Evolutionary conservation across 37 sponge, comb jelly and placozoan species (phyloP), one percentile per base, ranked within the genome.

Genomic region (Ephydatia muelleri): DNA sequence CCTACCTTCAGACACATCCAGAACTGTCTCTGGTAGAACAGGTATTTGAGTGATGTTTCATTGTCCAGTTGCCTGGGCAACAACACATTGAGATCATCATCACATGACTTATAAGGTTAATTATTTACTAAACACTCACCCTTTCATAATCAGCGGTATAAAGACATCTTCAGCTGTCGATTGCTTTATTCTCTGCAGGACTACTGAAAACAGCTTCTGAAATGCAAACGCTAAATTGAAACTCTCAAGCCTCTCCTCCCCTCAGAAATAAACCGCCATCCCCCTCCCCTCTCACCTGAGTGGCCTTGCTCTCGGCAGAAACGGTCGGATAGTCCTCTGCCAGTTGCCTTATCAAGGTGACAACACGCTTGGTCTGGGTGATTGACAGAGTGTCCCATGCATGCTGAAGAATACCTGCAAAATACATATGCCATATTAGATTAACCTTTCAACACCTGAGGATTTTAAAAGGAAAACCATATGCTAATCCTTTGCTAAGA

Each of bases 361-460:
- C 79, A 25, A 91, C 65, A 22, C 75, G 39, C 19, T 21, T 21
- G n/a, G 89, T 88, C 82, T 94, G 89, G 2, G 76, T 26, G 32
- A 80, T 48, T 33, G 94, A 94, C 49, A 94, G 40, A 1, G 92
- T 89, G 72, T 94, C 94, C 94, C 94, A 94, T 4, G 72, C 86
- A 32, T 65, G 67, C 78, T 85, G 76, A 21, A 83, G 64, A n/a
- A 92, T 49, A 67, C 28, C 93, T 92, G 49, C 23, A 67, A 19
- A 76, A 80, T 0, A 75, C 47, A 43, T 6, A 43, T 6, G 6
- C 43, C 43, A 43, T 12, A 81, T 64, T 70, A 36, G 9, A 30
- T 8, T 5, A 29, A 31, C 77, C 31, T 12, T 13, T 21, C 38
- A 76, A 14, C 35, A 78, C 43, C 3, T 43, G 43, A 9, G 43